Conservation (phyloP, 1,140 invertebrate genomes). For the Ruditapes philippinarum region DNA sequence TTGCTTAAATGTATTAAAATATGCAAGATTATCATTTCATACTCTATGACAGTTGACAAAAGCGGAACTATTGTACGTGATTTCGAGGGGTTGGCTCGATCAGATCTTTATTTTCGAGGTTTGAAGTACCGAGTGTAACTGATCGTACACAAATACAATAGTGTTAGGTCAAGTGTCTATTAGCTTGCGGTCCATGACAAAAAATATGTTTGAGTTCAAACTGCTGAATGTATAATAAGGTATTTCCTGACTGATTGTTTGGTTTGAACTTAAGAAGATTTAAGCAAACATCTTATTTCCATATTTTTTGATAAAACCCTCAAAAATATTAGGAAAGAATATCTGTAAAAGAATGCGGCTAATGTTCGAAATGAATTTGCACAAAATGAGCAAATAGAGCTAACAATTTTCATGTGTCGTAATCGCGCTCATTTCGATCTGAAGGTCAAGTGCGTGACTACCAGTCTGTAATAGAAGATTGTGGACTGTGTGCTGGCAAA, state of each 20-base stretch:
- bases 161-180: slow-evolving; percentile 22
- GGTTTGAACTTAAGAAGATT: background rate
- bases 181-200: slow-evolving; percentile 31
- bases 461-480: no score
- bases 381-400: background rate
- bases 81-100: slow-evolving; percentile 14
- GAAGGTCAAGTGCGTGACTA: no score
- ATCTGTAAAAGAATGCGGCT: background rate
- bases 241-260: slow-evolving; percentile 35
- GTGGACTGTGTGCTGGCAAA: no score
- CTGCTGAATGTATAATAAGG: slow-evolving; percentile 15
- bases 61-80: background rate
- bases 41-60: background rate
- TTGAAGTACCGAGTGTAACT: slow-evolving; percentile 13
- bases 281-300: slow-evolving; percentile 28
- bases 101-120: background rate
- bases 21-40: slow-evolving; percentile 48
- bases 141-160: slow-evolving; percentile 30
- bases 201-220: slow-evolving; percentile 8
- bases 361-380: background rate
- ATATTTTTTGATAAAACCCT: background rate
- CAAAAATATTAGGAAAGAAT: background rate
- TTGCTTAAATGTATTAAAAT: slow-evolving; percentile 22
- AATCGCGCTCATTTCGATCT: no score
- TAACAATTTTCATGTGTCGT: no score